A percentile compares a stretch with the other conserved stretches of the same genome.
Evolutionary conservation across 2,113 vertebrate species (phyloP).

Genomic region (Tragelaphus buxtoni): DNA sequence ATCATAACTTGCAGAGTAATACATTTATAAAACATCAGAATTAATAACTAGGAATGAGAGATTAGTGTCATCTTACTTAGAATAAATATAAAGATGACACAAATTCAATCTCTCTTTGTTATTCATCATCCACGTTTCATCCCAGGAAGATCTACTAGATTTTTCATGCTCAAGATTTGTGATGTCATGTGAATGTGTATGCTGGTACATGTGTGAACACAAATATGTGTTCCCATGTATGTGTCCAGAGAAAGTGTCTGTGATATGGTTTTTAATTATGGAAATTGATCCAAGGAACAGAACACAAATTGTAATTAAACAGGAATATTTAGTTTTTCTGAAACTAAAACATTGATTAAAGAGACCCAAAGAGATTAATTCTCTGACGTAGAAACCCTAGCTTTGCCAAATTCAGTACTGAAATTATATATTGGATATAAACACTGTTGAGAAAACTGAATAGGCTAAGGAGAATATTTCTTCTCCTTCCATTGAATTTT

Average conservation of each 20-base stretch:
- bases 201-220: not conserved
- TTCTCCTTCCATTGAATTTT: not conserved
- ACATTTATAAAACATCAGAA: not conserved
- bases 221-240: not conserved
- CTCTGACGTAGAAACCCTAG: not conserved
- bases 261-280: not conserved
- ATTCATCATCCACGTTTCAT: not conserved
- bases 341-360: not conserved
- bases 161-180: not conserved
- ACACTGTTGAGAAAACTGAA: not conserved
- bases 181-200: not conserved
- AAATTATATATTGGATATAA: not conserved
- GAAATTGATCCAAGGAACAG: not conserved
- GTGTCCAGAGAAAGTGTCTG: not conserved
- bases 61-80: slow-evolving; percentile 23
- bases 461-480: not conserved
- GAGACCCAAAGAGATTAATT: not conserved
- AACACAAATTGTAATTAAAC: not conserved
- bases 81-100: slow-evolving; percentile 17
- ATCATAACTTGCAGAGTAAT: slow-evolving; percentile 39
- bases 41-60: slow-evolving; percentile 19
- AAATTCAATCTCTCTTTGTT: slow-evolving; percentile 46
- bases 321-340: not conserved
- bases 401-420: not conserved
- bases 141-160: not conserved